These are phyloP conservation scores for Sminthopsis crassicaudata DNA, from an alignment of 2,113 vertebrate genomes.

Conservation along the genomic window DNA sequence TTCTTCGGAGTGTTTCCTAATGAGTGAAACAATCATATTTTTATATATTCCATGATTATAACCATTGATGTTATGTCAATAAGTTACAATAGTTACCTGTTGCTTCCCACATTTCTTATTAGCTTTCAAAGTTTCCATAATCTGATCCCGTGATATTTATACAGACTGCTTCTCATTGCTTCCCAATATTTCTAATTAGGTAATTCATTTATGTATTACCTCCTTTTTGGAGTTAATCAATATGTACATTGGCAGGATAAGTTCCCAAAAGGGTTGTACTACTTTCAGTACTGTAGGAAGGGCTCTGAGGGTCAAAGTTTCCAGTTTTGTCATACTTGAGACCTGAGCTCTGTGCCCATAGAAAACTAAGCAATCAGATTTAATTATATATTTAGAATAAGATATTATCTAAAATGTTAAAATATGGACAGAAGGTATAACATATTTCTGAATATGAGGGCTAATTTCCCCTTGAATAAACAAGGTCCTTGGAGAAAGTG, in stretches of 20 bases:
- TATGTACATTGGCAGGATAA: background rate
- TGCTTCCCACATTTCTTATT: background rate
- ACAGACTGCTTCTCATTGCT: background rate
- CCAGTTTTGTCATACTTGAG: background rate
- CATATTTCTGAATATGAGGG: background rate
- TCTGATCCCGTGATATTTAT: background rate
- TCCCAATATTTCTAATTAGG: background rate
- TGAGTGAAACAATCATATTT: background rate
- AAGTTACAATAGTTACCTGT: background rate
- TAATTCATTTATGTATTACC: too few relatives aligned
- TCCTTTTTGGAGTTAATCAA: background rate
- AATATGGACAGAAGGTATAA: background rate
- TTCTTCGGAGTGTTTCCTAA: background rate
- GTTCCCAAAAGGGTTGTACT: background rate
- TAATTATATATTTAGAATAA: background rate
- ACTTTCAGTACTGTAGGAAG: background rate
- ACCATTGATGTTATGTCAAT: background rate
- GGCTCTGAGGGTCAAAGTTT: background rate
- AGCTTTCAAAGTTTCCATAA: background rate
- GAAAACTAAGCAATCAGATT: background rate
- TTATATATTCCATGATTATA: background rate
- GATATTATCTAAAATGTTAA: background rate
- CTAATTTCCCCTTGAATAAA: background rate
- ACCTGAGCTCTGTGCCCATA: background rate
- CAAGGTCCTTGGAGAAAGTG: background rate